Evolutionary conservation across 2,888 invertebrate species (phyloP), one percentile per base, ranked within the genome.

Genomic region (Cerastoderma edule): DNA sequence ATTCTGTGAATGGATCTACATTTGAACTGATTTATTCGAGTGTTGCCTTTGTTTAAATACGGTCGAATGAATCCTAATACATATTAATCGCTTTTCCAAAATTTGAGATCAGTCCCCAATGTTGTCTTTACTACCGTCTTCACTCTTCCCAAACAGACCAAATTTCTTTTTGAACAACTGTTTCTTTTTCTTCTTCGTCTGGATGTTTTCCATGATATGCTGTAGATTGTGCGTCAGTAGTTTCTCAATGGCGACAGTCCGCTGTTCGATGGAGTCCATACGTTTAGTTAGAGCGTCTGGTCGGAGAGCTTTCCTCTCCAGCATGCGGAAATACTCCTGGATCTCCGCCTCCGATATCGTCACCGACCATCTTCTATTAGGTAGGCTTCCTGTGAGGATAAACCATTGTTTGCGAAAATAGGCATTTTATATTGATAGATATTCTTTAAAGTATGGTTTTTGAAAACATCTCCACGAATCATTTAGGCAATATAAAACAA

Each of bases 201-300:
- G 28, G 5, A 67, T 16, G 5, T 33, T 28, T 5, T 50, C 50
- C 10, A 1, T 50, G 19, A 67, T 67, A 10, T 67, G 50, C 24
- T 67, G 50, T 16, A 67, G 35, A n/a, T 67, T 67, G 27, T 67
- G 35, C 10, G 24, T 50, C 48, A 53, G 13, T n/a, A 48, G 22
- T 39, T 57, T 56, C 30, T 68, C 68, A 13, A 68, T 56, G n/a
- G 27, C 44, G 8, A 13, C 68, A 6, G 46, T 68, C 30, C 46
- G 35, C 22, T 54, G 27, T 53, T 70, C 70, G 5, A 70, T 13
- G 1, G 33, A 24, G 13, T 70, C 63, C 28, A 70, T 32, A 35
- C 70, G 70, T 33, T 70, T 63, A 10, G 63, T 46, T 10, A 70
- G 24, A 24, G 63, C 64, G 35, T 63, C 53, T 24, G 48, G 35